Conservation (phyloP, 2,113 vertebrate genomes). For the Nipponia nippon region DNA sequence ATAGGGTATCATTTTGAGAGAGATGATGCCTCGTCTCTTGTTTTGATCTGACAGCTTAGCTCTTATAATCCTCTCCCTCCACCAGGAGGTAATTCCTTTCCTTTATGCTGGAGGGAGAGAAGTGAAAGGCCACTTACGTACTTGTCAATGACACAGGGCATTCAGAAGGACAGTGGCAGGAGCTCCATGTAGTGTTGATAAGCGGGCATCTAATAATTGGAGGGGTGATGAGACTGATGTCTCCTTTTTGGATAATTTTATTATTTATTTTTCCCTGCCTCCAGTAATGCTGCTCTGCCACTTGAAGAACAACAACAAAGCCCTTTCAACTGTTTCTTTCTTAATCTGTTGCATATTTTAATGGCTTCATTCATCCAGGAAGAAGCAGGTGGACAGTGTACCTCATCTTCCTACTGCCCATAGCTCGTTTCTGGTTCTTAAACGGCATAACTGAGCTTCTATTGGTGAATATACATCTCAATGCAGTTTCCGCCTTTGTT, state of each 20-base stretch:
- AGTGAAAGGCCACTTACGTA: neutral
- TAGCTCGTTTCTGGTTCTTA: neutral
- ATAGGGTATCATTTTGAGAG: neutral
- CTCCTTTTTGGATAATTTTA: neutral
- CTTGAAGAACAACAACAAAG: neutral
- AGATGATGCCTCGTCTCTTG: neutral
- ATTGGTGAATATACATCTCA: neutral
- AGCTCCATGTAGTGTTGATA: accelerated
- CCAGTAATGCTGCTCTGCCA: neutral
- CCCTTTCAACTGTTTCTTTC: neutral
- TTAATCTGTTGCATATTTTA: neutral
- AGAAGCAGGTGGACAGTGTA: neutral
- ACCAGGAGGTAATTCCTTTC: neutral
- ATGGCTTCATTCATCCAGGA: neutral
- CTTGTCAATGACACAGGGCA: neutral
- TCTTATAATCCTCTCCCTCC: neutral
- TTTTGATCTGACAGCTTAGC: neutral
- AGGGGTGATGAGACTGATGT: accelerated
- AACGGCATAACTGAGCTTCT: neutral
- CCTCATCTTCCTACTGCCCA: neutral
- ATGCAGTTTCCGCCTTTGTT: neutral
- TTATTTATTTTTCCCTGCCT: neutral
- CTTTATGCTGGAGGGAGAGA: neutral
- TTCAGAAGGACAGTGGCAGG: neutral
- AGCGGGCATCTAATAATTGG: neutral